Evolutionary conservation across 37 sponge, comb jelly and placozoan species (phyloP).

Genomic region (Agelas oroides): DNA sequence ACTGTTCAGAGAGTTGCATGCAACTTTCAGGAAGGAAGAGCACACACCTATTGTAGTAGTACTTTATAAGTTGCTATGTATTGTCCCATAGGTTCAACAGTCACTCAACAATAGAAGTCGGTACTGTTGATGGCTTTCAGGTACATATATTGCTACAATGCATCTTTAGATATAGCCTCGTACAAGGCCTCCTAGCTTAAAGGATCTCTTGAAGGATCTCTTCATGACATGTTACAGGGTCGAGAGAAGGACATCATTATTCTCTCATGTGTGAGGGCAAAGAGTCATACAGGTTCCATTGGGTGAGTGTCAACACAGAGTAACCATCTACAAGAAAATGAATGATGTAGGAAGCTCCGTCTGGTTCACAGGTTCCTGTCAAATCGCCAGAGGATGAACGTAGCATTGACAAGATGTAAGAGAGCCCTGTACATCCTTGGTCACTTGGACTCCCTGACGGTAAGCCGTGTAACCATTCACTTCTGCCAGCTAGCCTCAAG

Average conservation of each 20-base stretch:
- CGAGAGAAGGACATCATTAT: conserved; percentile 86
- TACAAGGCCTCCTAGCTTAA: too few relatives aligned
- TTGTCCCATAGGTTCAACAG: not conserved
- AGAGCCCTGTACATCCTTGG: conserved; percentile 53
- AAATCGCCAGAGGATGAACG: conserved; percentile 57
- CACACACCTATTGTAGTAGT: too few relatives aligned
- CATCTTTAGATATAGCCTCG: too few relatives aligned
- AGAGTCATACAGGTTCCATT: conserved; percentile 51
- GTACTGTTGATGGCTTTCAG: conserved; percentile 82
- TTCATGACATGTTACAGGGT: conserved; percentile 36
- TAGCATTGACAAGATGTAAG: conserved; percentile 62
- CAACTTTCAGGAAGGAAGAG: too few relatives aligned
- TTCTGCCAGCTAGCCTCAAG: too few relatives aligned
- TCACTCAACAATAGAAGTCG: conserved; percentile 54
- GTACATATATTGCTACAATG: not conserved
- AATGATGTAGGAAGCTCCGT: not conserved
- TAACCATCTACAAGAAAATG: too few relatives aligned
- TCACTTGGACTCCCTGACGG: conserved; percentile 49
- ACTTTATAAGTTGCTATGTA: too few relatives aligned
- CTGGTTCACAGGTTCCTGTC: conserved; percentile 43
- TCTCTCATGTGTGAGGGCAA: conserved; percentile 81
- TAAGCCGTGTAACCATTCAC: not conserved
- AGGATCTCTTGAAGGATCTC: too few relatives aligned
- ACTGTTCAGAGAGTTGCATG: too few relatives aligned
- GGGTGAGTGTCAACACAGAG: conserved; percentile 65